A percentile compares a stretch with the other conserved stretches of the same genome.
phyloP scores from a whole-genome alignment of 2,888 invertebrate genomes.

The Sarcophaga rosellei region DNA sequence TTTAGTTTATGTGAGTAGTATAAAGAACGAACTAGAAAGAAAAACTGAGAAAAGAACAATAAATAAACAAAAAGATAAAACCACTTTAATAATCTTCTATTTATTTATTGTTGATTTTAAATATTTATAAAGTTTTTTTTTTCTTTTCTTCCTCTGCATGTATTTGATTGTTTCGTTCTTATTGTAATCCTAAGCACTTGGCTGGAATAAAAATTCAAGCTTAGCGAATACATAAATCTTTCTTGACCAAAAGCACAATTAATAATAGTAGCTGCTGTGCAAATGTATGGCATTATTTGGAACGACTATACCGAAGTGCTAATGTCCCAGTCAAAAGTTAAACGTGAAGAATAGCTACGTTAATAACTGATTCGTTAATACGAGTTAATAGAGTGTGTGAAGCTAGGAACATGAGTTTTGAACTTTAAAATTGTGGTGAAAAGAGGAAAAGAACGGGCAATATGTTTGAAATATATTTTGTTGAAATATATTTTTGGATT shows the following conservation, averaged over 20 bases:
- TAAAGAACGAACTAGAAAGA: no score
- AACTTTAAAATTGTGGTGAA: no score
- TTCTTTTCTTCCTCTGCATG: background rate
- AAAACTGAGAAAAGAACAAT: no score
- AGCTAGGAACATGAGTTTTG: no score
- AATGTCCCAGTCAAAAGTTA: slow-evolving; percentile 32
- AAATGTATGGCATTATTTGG: slow-evolving; percentile 26
- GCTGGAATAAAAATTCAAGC: slow-evolving; percentile 30
- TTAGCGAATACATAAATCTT: slow-evolving; percentile 64
- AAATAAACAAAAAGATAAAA: background rate
- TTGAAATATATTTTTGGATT: no score
- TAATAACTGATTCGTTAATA: background rate
- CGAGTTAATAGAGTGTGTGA: no score
- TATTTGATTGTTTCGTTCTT: slow-evolving; percentile 52
- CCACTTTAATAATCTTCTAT: slow-evolving; percentile 55
- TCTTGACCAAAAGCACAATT: slow-evolving; percentile 65
- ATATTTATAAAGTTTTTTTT: slow-evolving; percentile 20
- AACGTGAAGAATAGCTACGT: background rate
- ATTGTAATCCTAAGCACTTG: slow-evolving; percentile 23
- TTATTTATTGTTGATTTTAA: slow-evolving; percentile 50
- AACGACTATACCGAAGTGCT: background rate
- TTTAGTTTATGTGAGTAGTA: no score
- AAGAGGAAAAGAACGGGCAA: no score
- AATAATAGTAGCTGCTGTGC: slow-evolving; percentile 53
- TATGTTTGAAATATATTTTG: no score